Evolutionary conservation across 2,113 vertebrate genomes (phyloP).

Genomic region (Symphodus melops): DNA sequence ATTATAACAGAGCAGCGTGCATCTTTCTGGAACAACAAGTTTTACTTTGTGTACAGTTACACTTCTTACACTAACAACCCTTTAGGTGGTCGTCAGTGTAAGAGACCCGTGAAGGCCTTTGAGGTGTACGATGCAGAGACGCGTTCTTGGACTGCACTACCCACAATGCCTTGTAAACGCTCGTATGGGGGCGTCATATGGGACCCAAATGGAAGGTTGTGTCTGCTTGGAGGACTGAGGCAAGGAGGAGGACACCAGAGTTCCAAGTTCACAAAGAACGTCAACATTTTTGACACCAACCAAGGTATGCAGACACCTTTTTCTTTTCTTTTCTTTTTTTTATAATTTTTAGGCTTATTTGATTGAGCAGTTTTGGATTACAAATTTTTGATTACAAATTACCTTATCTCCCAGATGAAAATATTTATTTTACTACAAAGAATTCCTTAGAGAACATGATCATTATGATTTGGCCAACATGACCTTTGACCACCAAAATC

Average conservation of each 20-base stretch:
- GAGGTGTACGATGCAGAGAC: conserved; percentile 93
- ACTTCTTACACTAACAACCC: background rate
- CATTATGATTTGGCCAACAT: no score
- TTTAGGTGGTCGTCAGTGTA: conserved; percentile 93
- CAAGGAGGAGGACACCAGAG: conserved; percentile 93
- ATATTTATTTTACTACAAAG: no score
- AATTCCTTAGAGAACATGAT: no score
- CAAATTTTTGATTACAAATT: no score
- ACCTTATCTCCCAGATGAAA: no score
- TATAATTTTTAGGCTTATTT: no score
- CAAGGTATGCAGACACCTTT: conserved; percentile 83
- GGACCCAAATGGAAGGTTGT: conserved; percentile 85
- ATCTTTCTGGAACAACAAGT: background rate
- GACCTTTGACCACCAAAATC: no score
- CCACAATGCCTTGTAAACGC: conserved; percentile 92
- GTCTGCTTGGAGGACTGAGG: conserved; percentile 93
- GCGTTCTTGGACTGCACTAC: conserved; percentile 90
- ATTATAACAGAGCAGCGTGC: conserved; percentile 36
- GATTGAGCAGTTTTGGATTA: background rate
- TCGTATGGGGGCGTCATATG: conserved; percentile 93
- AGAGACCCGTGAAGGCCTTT: conserved; percentile 91
- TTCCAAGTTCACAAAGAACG: conserved; percentile 96
- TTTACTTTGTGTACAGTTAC: background rate
- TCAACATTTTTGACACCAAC: conserved; percentile 93
- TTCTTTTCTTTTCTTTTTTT: background rate